Evolutionary conservation across 2,113 vertebrate species (phyloP).

Genomic region (Columba livia): DNA sequence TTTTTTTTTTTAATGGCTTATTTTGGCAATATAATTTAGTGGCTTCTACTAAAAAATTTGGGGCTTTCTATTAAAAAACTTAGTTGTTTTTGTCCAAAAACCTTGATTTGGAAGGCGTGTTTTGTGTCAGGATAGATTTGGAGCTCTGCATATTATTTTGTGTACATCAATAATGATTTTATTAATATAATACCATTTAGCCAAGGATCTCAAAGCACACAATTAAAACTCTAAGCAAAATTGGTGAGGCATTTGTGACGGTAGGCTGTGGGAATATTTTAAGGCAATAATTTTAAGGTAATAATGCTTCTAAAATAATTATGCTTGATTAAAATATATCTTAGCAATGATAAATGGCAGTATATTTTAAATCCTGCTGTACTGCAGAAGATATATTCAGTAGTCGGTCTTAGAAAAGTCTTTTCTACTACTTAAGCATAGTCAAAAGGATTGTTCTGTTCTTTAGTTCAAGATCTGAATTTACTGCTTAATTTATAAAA

Average conservation of each 20-base stretch:
- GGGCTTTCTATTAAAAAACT: background rate
- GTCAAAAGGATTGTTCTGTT: background rate
- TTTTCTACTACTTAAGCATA: background rate
- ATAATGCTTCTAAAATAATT: background rate
- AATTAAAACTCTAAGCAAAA: background rate
- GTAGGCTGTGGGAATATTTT: background rate
- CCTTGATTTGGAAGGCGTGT: background rate
- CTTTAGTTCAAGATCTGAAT: background rate
- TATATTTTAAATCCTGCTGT: background rate
- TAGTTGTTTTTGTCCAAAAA: background rate
- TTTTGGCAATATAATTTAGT: background rate
- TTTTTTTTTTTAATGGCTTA: background rate
- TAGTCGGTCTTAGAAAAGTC: background rate
- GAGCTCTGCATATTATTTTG: background rate
- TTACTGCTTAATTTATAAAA: background rate
- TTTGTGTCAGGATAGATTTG: background rate
- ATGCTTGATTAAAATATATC: background rate
- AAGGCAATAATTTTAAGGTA: too few species aligned
- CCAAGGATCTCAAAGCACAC: background rate
- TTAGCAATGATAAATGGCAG: background rate
- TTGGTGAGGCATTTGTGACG: background rate
- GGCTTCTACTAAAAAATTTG: background rate
- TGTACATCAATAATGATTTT: background rate
- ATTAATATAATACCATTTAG: background rate
- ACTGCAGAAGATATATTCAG: background rate